Evolutionary conservation across 2,113 vertebrate genomes (phyloP), one percentile per base, ranked within the genome.

Genomic region (Aspiorhynchus laticeps): DNA sequence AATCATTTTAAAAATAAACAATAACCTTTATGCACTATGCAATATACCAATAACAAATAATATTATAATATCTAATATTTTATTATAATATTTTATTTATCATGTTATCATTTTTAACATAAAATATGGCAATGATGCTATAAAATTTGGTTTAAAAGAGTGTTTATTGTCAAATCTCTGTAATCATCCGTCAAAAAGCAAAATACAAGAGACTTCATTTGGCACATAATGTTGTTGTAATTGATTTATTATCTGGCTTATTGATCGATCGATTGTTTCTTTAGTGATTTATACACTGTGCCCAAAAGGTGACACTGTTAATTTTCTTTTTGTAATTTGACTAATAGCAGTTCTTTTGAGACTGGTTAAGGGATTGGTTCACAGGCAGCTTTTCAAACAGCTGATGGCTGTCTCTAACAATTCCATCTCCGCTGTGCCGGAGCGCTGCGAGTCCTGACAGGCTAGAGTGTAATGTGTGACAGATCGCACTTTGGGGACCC

Each of bases 391-490:
- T 90, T 92, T 94, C 93, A 94, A 94, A 94, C 94, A 91, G 90
- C 85, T 88, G 67, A 91, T 85, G 92, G 93, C 93, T 94, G 94
- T 95, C 95, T 95, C 93, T 92, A 91, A 93, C 92, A 94, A 95
- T 95, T 93, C 93, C 92, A 61, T 93, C 94, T 93, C 92, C 93
- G 93, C 92, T 91, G 93, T 87, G 93, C 93, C 88, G 92, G 91
- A 91, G 91, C 92, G 94, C 93, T 93, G 93, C 93, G 92, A 93
- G 93, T 94, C 92, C 93, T 95, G 95, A 95, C 94, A 95, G 94
- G 92, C 92, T 91, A 89, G 94, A 96, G 92, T 93, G 94, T 94
- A 95, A 95, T 95, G 95, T 95, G 95, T 95, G 95, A 96, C 95
- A 95, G 95, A 95, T 96, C 93, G 93, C 93, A 94, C 95, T 94